Evolutionary conservation across 2,797 vertebrate genomes (phyloP).

Genomic region (Pseudocheirus occidentalis): DNA sequence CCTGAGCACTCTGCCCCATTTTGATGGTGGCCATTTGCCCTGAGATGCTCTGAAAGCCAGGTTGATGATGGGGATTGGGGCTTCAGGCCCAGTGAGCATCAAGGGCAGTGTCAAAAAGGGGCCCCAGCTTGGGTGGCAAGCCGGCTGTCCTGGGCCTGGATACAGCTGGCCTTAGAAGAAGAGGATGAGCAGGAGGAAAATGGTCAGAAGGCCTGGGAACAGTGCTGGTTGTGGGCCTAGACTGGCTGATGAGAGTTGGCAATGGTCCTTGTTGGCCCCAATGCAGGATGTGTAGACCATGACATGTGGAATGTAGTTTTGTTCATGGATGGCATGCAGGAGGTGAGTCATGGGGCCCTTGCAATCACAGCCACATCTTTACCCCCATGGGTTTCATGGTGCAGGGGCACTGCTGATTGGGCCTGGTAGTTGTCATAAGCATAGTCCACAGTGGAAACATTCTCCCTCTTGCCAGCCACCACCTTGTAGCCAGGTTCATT

Average conservation of each 20-base stretch:
- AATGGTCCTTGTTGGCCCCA: slow-evolving; percentile 91
- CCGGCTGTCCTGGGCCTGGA: neutral
- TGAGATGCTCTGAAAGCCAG: neutral
- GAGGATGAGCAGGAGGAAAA: slow-evolving; percentile 44
- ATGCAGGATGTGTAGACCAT: slow-evolving; percentile 97
- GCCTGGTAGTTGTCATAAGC: slow-evolving; percentile 91
- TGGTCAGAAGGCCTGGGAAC: slow-evolving; percentile 7
- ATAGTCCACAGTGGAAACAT: slow-evolving; percentile 90
- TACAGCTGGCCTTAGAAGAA: slow-evolving; percentile 67
- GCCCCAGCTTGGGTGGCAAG: slow-evolving; percentile 5
- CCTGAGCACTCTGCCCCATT: neutral
- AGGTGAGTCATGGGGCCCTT: slow-evolving; percentile 96
- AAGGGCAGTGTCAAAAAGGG: neutral
- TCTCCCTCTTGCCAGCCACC: slow-evolving; percentile 88
- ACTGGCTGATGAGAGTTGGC: slow-evolving; percentile 48
- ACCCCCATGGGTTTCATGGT: slow-evolving; percentile 92
- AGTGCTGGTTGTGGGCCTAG: slow-evolving; percentile 26
- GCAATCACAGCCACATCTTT: slow-evolving; percentile 96
- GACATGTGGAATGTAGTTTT: slow-evolving; percentile 97
- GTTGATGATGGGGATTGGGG: neutral
- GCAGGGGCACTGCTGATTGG: slow-evolving; percentile 92
- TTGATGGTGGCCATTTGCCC: neutral
- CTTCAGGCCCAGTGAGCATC: slow-evolving; percentile 18
- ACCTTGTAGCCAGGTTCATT: slow-evolving; percentile 95
- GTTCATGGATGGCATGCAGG: slow-evolving; percentile 94